phyloP scores from a whole-genome alignment of 2,113 vertebrate genomes.

The Pterocles gutturalis region DNA sequence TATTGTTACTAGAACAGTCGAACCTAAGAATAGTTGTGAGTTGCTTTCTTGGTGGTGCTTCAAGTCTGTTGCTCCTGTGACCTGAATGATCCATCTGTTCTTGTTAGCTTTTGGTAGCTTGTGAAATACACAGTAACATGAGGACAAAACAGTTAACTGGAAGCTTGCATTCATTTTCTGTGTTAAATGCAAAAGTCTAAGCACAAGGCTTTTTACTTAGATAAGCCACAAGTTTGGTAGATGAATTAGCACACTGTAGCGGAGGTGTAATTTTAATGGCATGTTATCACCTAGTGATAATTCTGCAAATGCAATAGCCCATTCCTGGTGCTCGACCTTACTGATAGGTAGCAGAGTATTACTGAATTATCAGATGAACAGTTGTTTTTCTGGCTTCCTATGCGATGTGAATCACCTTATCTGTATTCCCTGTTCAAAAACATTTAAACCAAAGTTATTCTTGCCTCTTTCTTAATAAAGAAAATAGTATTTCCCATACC shows the following conservation, averaged over 20 bases:
- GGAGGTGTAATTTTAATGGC: background rate
- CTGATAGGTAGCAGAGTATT: background rate
- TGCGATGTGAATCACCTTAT: background rate
- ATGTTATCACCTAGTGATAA: background rate
- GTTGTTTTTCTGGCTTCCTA: background rate
- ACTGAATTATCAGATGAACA: background rate
- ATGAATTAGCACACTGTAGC: background rate
- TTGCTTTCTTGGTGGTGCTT: background rate
- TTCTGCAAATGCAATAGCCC: background rate
- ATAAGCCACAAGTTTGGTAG: background rate
- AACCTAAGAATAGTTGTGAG: background rate
- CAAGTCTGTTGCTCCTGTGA: background rate
- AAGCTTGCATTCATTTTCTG: background rate
- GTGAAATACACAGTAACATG: background rate
- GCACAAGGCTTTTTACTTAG: background rate
- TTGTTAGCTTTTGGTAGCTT: background rate
- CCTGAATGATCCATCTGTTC: background rate
- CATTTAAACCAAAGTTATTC: background rate
- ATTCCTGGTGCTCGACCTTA: background rate
- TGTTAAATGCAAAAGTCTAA: background rate
- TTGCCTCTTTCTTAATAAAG: background rate
- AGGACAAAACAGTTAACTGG: background rate
- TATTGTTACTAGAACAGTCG: background rate
- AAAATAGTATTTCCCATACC: background rate
- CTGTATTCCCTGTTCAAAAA: background rate